Evolutionary conservation across 1,140 invertebrate genomes (phyloP).

Genomic region (Nasonia giraulti): DNA sequence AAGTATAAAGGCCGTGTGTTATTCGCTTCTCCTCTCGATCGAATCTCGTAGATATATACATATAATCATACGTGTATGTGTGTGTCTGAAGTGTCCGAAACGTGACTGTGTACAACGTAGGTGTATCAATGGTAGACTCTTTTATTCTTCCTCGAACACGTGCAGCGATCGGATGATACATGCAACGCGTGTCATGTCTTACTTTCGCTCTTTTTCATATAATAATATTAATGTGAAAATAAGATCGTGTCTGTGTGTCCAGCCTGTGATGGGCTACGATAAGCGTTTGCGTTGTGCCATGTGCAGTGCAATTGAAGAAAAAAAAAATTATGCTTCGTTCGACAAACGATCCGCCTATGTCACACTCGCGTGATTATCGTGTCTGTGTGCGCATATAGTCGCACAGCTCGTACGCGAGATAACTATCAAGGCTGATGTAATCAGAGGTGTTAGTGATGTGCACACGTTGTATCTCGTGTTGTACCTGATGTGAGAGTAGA

Average conservation of each 20-base stretch:
- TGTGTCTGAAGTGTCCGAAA: not conserved
- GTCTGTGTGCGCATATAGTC: not conserved
- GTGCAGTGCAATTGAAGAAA: not conserved
- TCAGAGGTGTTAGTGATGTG: not conserved
- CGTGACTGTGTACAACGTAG: too few species aligned
- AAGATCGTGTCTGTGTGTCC: too few species aligned
- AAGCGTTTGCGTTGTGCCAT: not conserved
- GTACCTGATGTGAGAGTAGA: too few species aligned
- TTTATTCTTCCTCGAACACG: too few species aligned
- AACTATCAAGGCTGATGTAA: not conserved
- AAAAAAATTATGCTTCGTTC: too few species aligned
- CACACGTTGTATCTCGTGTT: too few species aligned
- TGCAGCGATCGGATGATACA: not conserved
- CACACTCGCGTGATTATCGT: not conserved
- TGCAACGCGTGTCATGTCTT: not conserved
- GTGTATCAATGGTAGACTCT: too few species aligned
- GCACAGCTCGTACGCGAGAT: not conserved
- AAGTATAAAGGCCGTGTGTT: not conserved
- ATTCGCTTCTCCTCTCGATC: not conserved
- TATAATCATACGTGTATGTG: not conserved
- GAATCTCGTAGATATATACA: not conserved
- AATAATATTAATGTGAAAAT: too few species aligned
- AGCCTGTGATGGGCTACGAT: not conserved
- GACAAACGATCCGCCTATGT: too few species aligned
- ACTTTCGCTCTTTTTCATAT: not conserved